phyloP scores from a whole-genome alignment of 2,113 vertebrate species.

The Sigmodon hispidus region DNA sequence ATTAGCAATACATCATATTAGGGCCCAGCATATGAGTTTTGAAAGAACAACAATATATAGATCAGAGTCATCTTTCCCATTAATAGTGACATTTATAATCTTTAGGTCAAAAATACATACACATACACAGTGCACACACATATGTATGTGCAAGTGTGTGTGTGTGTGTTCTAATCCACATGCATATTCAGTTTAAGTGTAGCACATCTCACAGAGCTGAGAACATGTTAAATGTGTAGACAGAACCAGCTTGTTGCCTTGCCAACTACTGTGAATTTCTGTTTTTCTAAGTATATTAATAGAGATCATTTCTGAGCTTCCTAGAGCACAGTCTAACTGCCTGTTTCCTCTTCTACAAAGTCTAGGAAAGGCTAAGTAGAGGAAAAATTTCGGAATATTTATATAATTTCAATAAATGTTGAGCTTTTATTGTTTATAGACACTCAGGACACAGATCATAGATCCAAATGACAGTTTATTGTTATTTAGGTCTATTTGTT shows the following conservation, averaged over 20 bases:
- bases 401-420: background rate
- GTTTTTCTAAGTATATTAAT: background rate
- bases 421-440: background rate
- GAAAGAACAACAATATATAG: accelerated
- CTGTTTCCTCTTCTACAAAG: background rate
- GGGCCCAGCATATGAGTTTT: background rate
- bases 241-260: background rate
- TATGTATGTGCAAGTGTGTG: accelerated
- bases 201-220: background rate
- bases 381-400: background rate
- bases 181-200: background rate
- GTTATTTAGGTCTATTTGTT: background rate
- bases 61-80: background rate
- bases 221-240: background rate
- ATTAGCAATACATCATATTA: no score
- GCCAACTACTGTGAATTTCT: background rate
- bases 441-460: background rate
- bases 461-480: background rate
- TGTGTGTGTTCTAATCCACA: background rate
- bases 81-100: background rate
- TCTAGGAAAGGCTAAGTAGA: accelerated
- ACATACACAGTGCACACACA: no score
- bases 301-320: background rate
- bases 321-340: background rate
- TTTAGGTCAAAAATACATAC: background rate